These are phyloP conservation scores for Nymphalis polychloros DNA, from an alignment of 2,888 invertebrate species.

Conservation along the genomic window DNA sequence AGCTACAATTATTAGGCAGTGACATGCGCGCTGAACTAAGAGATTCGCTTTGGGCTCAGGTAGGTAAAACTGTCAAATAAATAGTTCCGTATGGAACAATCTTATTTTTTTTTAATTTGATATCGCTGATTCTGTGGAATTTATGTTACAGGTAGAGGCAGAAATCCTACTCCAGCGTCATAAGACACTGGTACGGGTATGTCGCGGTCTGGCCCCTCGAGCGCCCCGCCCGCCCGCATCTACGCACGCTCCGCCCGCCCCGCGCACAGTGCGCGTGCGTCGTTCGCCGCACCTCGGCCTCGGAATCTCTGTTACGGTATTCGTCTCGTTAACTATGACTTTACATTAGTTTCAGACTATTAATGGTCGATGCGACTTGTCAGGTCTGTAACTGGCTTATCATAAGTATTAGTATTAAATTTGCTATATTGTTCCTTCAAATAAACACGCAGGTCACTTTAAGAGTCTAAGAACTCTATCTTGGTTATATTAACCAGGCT, in stretches of 20 bases:
- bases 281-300: constrained; percentile 90
- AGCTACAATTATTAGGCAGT: constrained; percentile 89
- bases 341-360: no score
- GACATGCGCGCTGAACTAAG: constrained; percentile 90
- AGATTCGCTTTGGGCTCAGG: constrained; percentile 88
- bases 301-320: constrained; percentile 91
- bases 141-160: constrained; percentile 86
- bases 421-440: no score
- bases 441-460: no score
- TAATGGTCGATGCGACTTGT: no score
- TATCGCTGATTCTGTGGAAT: background rate
- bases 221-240: constrained; percentile 53
- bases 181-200: constrained; percentile 88
- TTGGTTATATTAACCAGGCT: no score
- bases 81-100: background rate
- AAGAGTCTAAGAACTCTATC: no score
- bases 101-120: background rate
- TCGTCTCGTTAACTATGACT: no score
- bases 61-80: constrained; percentile 49
- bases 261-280: constrained; percentile 84
- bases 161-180: constrained; percentile 93
- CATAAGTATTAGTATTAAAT: no score
- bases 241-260: constrained; percentile 79
- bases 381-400: no score
- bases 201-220: constrained; percentile 77